Conservation (phyloP, 2,113 vertebrate species). For the Tylochromis polylepis region DNA sequence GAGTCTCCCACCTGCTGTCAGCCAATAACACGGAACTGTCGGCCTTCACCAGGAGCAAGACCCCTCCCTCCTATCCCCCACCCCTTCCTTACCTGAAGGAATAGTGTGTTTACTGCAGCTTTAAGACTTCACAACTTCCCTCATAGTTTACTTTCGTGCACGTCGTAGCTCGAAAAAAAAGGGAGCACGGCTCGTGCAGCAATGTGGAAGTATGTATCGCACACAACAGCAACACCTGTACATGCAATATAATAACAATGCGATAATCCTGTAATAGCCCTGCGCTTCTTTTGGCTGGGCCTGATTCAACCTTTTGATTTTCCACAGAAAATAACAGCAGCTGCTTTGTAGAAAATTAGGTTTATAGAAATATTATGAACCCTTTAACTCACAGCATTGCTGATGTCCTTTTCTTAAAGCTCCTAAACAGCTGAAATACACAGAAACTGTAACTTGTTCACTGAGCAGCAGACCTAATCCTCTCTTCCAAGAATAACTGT, state of each 20-base stretch:
- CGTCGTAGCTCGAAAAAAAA: not conserved
- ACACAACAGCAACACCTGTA: not conserved
- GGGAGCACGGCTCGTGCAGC: not conserved
- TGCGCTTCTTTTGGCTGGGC: not conserved
- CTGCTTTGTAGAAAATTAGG: not conserved
- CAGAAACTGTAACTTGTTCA: not conserved
- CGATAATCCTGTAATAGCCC: not conserved
- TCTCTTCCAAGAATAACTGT: conserved; percentile 13
- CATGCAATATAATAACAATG: not conserved
- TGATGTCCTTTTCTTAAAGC: not conserved
- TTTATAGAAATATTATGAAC: not conserved
- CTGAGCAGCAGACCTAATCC: conserved; percentile 30
- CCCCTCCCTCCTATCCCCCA: not conserved
- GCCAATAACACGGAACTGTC: conserved; percentile 41
- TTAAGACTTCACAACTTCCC: conserved; percentile 6
- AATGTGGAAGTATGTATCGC: not conserved
- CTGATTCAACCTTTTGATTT: not conserved
- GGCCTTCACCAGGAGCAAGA: not conserved
- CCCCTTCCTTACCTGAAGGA: conserved; percentile 26
- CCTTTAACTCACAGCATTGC: not conserved
- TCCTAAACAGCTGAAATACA: not conserved
- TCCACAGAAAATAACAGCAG: not conserved
- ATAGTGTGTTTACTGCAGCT: not conserved
- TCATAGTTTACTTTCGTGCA: not conserved
- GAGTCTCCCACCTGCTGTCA: not conserved